These are phyloP conservation scores for Prionailurus viverrinus DNA, from an alignment of 2,113 vertebrate species.

Conservation along the genomic window DNA sequence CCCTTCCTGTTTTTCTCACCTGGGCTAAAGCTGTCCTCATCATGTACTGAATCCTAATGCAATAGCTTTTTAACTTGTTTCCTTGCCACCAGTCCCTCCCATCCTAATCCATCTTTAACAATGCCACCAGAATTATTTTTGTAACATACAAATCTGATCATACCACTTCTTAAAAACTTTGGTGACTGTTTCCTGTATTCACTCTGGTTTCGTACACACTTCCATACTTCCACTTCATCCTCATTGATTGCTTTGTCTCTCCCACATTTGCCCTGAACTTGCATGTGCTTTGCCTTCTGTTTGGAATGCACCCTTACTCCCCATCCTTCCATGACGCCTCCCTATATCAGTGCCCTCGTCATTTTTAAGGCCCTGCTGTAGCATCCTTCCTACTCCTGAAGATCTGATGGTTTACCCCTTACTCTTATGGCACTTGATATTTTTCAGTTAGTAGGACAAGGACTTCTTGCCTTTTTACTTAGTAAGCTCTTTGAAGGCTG, in stretches of 20 bases:
- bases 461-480: neutral
- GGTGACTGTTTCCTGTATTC: neutral
- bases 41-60: neutral
- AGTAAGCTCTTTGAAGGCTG: neutral
- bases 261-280: neutral
- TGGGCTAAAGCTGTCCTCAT: neutral
- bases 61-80: neutral
- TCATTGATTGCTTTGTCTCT: neutral
- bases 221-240: neutral
- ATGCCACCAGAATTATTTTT: neutral
- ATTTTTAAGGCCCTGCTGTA: neutral
- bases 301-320: neutral
- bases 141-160: neutral
- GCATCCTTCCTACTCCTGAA: neutral
- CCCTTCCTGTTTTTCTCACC: neutral
- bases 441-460: neutral
- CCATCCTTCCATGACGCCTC: neutral
- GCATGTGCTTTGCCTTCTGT: neutral
- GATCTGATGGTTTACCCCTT: neutral
- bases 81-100: neutral
- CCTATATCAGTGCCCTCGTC: neutral
- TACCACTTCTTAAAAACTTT: neutral
- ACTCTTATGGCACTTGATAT: neutral
- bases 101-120: slow-evolving; percentile 24
- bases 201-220: neutral